These are phyloP conservation scores for Augochlorella aurata DNA, from an alignment of 2,888 invertebrate genomes.

Conservation along the genomic window DNA sequence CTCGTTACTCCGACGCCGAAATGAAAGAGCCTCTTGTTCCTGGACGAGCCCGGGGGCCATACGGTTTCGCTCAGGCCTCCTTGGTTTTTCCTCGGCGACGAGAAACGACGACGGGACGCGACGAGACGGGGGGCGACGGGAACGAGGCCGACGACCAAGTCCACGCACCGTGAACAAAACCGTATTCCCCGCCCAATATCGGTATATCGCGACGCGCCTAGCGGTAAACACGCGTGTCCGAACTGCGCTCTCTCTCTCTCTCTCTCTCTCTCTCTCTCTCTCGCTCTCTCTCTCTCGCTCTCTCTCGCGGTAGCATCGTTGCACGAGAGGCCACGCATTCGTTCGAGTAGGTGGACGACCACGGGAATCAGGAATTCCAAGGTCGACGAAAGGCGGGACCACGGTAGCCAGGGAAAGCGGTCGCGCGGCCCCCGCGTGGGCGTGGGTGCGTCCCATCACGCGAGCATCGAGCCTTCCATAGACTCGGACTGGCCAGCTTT, in stretches of 20 bases:
- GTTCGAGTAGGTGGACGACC: conserved; percentile 53
- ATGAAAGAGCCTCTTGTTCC: conserved; percentile 78
- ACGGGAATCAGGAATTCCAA: conserved; percentile 58
- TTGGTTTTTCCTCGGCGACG: neutral
- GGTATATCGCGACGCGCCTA: conserved; percentile 17
- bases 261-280: too few relatives aligned
- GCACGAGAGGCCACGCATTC: conserved; percentile 20
- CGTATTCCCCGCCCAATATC: conserved; percentile 28
- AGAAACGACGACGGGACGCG: conserved; percentile 10
- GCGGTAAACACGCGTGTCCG: conserved; percentile 1
- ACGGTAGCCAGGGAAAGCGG: conserved; percentile 34
- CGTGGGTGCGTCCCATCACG: conserved; percentile 9
- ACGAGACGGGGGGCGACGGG: neutral
- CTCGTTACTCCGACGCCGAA: conserved; percentile 48
- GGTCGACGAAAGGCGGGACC: conserved; percentile 49
- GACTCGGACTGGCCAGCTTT: too few relatives aligned
- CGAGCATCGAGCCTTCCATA: neutral
- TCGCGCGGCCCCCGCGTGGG: neutral
- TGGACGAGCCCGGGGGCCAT: conserved; percentile 42
- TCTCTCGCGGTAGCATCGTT: neutral
- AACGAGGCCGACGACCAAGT: neutral
- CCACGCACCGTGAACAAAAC: conserved; percentile 27
- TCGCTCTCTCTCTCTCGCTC: too few relatives aligned
- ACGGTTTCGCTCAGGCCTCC: conserved; percentile 38
- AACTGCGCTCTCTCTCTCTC: neutral